A percentile compares a stretch with the other conserved stretches of the same genome.
Conservation (phyloP, 2,888 invertebrate genomes). For the Drosophila quinaria region DNA sequence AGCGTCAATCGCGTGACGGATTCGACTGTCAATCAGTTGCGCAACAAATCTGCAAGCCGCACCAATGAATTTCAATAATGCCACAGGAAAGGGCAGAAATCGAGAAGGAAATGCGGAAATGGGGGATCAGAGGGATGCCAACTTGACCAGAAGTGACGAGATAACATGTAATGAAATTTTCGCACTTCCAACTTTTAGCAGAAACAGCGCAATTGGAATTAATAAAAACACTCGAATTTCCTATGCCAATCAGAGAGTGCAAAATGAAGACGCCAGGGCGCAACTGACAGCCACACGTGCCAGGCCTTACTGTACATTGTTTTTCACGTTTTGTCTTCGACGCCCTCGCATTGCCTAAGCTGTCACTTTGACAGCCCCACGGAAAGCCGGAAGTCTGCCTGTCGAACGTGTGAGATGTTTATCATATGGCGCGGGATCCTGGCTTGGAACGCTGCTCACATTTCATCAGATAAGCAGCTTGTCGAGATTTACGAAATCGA, state of each 20-base stretch:
- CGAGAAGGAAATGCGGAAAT: conserved; percentile 1
- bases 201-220: conserved; percentile 59
- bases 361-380: conserved; percentile 73
- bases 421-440: conserved; percentile 61
- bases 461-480: conserved; percentile 83
- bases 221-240: conserved; percentile 83
- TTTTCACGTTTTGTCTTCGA: conserved; percentile 52
- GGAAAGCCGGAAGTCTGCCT: conserved; percentile 65
- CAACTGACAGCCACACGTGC: conserved; percentile 68
- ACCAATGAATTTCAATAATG: conserved; percentile 75
- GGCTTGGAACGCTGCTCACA: conserved; percentile 74
- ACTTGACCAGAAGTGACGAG: conserved; percentile 60
- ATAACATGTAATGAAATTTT: conserved; percentile 58
- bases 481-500: conserved; percentile 80
- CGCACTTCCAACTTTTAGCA: conserved; percentile 24
- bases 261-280: conserved; percentile 44
- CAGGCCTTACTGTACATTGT: conserved; percentile 70
- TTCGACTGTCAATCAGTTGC: conserved; percentile 70
- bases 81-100: conserved; percentile 38
- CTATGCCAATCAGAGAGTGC: conserved; percentile 76
- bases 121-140: conserved; percentile 10
- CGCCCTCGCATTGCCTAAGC: conserved; percentile 53
- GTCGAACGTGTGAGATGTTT: conserved; percentile 77
- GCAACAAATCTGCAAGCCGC: conserved; percentile 49
- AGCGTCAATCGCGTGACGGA: conserved; percentile 67